Conservation (phyloP, 2,888 invertebrate species). For the Cantharis rustica region DNA sequence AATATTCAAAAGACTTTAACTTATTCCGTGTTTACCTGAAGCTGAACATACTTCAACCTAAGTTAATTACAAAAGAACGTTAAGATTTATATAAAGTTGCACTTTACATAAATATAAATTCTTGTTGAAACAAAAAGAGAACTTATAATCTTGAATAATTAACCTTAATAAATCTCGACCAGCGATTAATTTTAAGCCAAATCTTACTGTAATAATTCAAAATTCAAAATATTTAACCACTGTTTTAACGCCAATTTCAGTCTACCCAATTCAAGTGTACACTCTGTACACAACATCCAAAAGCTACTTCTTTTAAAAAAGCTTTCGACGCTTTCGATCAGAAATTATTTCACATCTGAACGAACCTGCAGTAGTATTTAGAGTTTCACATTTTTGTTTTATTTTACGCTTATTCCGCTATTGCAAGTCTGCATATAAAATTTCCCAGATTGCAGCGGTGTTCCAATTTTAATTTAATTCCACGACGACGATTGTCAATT, state of each 20-base stretch:
- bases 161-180: not conserved
- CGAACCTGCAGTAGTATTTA: constrained; percentile 13
- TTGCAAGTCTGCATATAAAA: constrained; percentile 8
- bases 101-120: constrained; percentile 24
- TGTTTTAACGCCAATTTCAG: not conserved
- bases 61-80: constrained; percentile 42
- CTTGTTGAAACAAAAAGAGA: constrained; percentile 19
- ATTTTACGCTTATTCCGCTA: constrained; percentile 18
- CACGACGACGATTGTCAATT: not conserved
- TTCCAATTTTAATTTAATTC: not conserved
- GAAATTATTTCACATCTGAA: constrained; percentile 18
- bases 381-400: constrained; percentile 12
- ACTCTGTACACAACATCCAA: not conserved
- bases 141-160: constrained; percentile 16
- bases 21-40: constrained; percentile 43
- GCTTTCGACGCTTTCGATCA: constrained; percentile 2
- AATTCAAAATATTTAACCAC: not conserved
- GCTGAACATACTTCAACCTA: constrained; percentile 41
- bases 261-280: not conserved
- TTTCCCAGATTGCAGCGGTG: not conserved
- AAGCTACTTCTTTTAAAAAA: not conserved
- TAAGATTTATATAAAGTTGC: constrained; percentile 28
- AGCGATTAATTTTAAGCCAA: not conserved
- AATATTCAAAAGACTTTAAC: constrained; percentile 40
- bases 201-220: not conserved